A percentile compares a stretch with the other conserved stretches of the same genome.
Conservation (phyloP, 2,797 vertebrate species). For the Dermochelys coriacea region DNA sequence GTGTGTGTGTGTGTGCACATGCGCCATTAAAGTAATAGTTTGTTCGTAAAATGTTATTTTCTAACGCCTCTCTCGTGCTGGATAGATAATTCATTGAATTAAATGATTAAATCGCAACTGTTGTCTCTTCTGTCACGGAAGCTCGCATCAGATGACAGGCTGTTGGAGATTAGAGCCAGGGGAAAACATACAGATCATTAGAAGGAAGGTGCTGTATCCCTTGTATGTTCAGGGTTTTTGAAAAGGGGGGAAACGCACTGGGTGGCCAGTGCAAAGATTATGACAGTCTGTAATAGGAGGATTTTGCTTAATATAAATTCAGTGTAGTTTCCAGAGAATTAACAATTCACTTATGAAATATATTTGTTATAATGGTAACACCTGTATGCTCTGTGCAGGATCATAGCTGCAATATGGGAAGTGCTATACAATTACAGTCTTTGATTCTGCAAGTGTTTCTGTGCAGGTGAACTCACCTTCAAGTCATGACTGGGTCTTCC, state of each 20-base stretch:
- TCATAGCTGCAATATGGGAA: not conserved
- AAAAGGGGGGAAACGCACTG: not conserved
- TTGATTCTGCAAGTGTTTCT: not conserved
- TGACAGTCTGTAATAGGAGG: not conserved
- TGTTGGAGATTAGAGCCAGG: not conserved
- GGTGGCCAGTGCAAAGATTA: not conserved
- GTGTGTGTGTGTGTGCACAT: not conserved
- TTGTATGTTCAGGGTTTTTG: not conserved
- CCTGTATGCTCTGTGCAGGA: not conserved
- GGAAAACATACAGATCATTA: not conserved
- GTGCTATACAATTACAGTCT: not conserved
- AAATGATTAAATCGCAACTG: not conserved
- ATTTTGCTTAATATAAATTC: not conserved
- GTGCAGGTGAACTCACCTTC: not conserved
- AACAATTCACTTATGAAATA: not conserved
- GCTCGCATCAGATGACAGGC: not conserved
- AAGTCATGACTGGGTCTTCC: not conserved
- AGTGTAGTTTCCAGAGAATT: not conserved
- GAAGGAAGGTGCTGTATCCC: not conserved
- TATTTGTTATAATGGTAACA: not conserved
- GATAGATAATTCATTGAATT: not conserved
- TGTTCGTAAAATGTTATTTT: not conserved
- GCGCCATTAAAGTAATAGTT: not conserved
- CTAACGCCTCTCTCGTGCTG: not conserved
- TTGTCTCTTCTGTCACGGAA: not conserved